Evolutionary conservation across 2,888 invertebrate genomes (phyloP), one percentile per base, ranked within the genome.

Genomic region (Parascotia fuliginaria): DNA sequence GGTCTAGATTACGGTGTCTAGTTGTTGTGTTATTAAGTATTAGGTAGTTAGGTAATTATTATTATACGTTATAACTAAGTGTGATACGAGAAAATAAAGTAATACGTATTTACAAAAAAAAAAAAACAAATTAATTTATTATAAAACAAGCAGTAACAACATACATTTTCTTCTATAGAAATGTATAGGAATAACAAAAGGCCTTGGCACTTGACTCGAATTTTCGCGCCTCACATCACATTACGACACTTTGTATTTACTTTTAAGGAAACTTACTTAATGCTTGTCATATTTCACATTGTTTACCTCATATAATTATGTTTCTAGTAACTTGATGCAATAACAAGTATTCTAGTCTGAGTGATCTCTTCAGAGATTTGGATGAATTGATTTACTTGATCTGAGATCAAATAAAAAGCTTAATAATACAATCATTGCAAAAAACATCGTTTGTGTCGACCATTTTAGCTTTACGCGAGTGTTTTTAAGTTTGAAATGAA

Each of bases 141-240:
- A 24, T 24, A 24, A 24, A 24, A 24, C 7, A 24, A 7, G 7
- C 7, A 7, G 24, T n/a, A n/a, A n/a, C n/a, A n/a, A n/a, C n/a
- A 9, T n/a, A 16, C 0, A 16, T 13, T 13, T 14, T 34, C 27
- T 24, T 34, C 34, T 24, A 9, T 5, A 9, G 4, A 16, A 16
- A 27, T 36, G 7, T 14, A 9, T 16, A 33, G 2, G 31, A 32
- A 34, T 31, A 38, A 45, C 12, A 37, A 12, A 33, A 29, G 28
- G 41, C 43, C 49, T 50, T 50, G 43, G 44, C 40, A 44, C 50
- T 50, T 50, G 50, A 44, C 50, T 40, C 27, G 36, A 39, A 40
- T 40, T 44, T 43, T 44, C 40, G 44, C 40, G 40, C 50, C 42
- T 52, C 39, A 52, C 42, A 42, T 28, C 22, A 13, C 33, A 13